Evolutionary conservation across 2,888 invertebrate genomes (phyloP).

Genomic region (Nomada ruficornis): DNA sequence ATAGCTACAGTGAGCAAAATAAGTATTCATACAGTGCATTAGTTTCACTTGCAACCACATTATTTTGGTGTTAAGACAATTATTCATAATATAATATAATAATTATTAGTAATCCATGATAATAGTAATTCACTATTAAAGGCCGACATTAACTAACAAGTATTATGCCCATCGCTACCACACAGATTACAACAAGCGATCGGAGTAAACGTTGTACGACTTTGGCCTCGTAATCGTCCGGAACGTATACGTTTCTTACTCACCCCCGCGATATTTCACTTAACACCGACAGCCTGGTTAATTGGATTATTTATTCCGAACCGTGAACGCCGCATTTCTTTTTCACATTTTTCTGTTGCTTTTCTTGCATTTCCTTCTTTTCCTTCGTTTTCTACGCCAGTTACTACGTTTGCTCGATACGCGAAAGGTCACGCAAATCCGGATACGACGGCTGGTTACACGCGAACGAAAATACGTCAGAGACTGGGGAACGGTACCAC

Average conservation of each 20-base stretch:
- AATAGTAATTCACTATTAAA: no score
- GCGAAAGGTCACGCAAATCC: conserved; percentile 64
- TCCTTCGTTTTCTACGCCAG: not conserved
- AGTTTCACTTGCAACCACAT: no score
- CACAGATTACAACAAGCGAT: no score
- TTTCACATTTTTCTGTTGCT: not conserved
- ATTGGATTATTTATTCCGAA: conserved; percentile 49
- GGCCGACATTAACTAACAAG: no score
- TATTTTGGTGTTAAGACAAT: no score
- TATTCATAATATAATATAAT: no score
- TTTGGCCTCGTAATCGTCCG: not conserved
- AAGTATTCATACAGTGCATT: no score
- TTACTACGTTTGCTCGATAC: not conserved
- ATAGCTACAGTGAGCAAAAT: no score
- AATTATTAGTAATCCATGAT: no score
- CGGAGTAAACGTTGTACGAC: conserved; percentile 1
- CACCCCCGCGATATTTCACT: conserved; percentile 46
- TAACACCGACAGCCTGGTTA: conserved; percentile 38
- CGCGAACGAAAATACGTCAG: conserved; percentile 46
- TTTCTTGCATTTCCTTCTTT: not conserved
- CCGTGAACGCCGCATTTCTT: not conserved
- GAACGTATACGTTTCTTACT: not conserved
- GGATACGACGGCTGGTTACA: conserved; percentile 47
- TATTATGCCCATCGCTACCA: no score
- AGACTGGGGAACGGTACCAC: conserved; percentile 51